Conservation (phyloP, 2,113 vertebrate genomes). For the Oncorhynchus gorbuscha region DNA sequence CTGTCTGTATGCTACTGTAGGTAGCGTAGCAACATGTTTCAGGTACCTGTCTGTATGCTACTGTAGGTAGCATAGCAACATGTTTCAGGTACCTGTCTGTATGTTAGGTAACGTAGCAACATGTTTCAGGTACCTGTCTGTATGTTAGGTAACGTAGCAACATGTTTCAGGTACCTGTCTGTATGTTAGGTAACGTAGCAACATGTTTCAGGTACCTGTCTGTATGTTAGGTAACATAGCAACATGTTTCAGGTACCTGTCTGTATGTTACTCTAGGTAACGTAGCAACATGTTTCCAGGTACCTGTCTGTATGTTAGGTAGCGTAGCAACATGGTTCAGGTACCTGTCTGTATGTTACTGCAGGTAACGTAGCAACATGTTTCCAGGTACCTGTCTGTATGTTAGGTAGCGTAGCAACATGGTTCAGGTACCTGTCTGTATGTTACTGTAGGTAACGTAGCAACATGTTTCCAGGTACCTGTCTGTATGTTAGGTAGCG, state of each 20-base stretch:
- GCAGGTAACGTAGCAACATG: neutral
- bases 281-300: too few species aligned
- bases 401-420: too few species aligned
- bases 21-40: neutral
- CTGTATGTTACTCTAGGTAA: neutral
- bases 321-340: too few species aligned
- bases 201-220: neutral
- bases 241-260: too few species aligned
- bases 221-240: neutral
- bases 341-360: neutral
- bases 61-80: too few species aligned
- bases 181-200: too few species aligned
- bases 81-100: neutral
- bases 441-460: too few species aligned
- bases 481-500: neutral
- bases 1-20: neutral
- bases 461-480: neutral
- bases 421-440: neutral
- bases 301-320: neutral
- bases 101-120: too few species aligned
- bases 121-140: too few species aligned
- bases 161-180: neutral
- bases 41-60: neutral
- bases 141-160: too few species aligned
- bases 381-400: neutral